Evolutionary conservation across 2,797 vertebrate genomes (phyloP), one percentile per base, ranked within the genome.

Genomic region (Acanthiza pusilla): DNA sequence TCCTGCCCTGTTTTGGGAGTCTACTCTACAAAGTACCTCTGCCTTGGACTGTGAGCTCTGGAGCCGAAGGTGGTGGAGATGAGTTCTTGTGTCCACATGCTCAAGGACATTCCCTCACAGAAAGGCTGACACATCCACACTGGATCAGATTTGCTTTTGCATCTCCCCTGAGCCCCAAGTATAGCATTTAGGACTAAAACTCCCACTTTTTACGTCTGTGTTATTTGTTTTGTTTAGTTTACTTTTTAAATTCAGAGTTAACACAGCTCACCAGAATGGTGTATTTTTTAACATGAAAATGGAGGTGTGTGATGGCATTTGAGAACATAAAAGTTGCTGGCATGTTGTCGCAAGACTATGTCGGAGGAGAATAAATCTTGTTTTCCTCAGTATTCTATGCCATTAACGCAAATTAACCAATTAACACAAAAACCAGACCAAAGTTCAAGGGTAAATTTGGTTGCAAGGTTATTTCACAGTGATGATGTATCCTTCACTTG

Each of bases 61-160:
- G 16, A 85, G 34, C 14, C 0, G 1, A 57, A 8, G 7, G 2
- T 53, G 12, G 3, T 73, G 27, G 18, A 81, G 14, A 40, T 12
- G 21, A 71, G 12, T 36, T 85, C 30, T 89, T 4, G 0, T 36
- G 36, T 68, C 7, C 3, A 2, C 2, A 3, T 13, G 6, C 10
- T 10, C 21, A n/a, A 62, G 11, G 3, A 1, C 1, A 2, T 12
- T 13, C 12, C 17, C 15, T 26, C 15, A 9, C 20, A 40, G 13
- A 34, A 32, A 43, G 18, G 7, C 2, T 79, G 34, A 47, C 16
- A 32, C 7, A 70, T 25, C 16, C 25, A 53, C 0, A 0, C 8
- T n/a, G 13, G 19, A 6, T 29, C 58, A 57, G 2, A 51, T 54
- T 63, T 63, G 13, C 13, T 67, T 55, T 23, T 9, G 2, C 17